Evolutionary conservation across 2,113 vertebrate genomes (phyloP).

Genomic region (Mionectes macconnelli): DNA sequence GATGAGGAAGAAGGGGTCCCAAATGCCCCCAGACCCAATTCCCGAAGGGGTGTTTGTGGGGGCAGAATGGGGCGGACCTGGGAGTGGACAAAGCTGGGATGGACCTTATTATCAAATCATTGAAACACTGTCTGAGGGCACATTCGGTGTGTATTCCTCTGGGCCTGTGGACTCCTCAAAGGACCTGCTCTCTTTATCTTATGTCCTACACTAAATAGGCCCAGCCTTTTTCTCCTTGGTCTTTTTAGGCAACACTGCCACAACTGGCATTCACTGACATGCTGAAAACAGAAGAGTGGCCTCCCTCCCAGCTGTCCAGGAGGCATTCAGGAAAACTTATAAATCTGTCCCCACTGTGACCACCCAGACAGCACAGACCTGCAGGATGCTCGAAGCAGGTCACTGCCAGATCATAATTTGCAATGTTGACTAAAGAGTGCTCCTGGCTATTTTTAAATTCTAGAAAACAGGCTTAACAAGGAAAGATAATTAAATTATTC

Average conservation of each 20-base stretch:
- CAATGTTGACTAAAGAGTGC: not conserved
- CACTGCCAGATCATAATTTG: not conserved
- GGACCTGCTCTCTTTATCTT: no score
- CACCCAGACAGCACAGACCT: not conserved
- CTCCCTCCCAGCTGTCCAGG: not conserved
- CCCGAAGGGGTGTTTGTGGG: no score
- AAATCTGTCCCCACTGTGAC: not conserved
- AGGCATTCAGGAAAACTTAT: not conserved
- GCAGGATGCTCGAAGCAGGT: not conserved
- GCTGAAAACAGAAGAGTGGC: not conserved
- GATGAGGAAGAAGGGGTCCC: no score
- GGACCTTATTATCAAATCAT: no score
- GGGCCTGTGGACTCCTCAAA: no score
- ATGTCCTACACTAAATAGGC: no score
- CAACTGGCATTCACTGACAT: not conserved
- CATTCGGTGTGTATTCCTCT: no score
- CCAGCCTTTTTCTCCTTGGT: no score
- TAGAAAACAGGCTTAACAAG: constrained; percentile 39
- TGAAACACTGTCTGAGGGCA: no score
- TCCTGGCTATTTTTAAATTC: constrained; percentile 29
- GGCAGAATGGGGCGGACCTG: no score
- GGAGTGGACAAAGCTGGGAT: no score
- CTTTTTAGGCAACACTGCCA: not conserved
- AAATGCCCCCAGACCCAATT: no score
- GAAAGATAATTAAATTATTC: constrained; percentile 13